Percentiles rank a stretch among this genome's conserved stretches.
These are phyloP conservation scores for Mastomys coucha DNA, from an alignment of 2,113 vertebrate species.

Conservation along the genomic window DNA sequence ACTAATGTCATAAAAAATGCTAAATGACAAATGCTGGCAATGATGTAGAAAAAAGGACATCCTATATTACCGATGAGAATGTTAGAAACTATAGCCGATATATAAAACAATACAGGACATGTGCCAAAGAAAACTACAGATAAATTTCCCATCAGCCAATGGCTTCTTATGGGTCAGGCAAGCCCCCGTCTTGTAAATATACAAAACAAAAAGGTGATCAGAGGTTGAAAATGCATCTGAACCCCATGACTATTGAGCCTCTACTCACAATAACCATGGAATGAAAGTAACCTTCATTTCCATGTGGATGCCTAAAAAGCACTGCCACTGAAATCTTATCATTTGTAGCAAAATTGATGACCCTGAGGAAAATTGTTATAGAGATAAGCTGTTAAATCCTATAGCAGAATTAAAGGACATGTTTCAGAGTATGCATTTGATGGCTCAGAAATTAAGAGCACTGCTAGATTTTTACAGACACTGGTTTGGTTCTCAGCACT, in stretches of 20 bases:
- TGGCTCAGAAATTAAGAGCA: not conserved
- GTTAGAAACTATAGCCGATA: no score
- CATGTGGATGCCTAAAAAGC: not conserved
- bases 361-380: not conserved
- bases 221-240: not conserved
- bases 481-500: not conserved
- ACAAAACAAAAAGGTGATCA: not conserved
- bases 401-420: not conserved
- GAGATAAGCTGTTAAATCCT: not conserved
- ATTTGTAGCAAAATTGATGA: no score
- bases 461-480: not conserved
- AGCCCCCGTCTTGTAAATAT: no score
- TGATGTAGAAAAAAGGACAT: not conserved
- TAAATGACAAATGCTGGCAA: not conserved
- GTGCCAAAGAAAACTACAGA: not conserved
- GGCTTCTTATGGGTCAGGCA: no score
- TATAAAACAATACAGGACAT: not conserved
- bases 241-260: not conserved
- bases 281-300: not conserved
- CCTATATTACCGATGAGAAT: not conserved
- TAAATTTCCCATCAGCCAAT: not conserved
- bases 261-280: not conserved
- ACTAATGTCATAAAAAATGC: not conserved
- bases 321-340: not conserved
- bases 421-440: not conserved